Evolutionary conservation across 2,113 vertebrate species (phyloP).

Genomic region (Atrichornis clamosus): DNA sequence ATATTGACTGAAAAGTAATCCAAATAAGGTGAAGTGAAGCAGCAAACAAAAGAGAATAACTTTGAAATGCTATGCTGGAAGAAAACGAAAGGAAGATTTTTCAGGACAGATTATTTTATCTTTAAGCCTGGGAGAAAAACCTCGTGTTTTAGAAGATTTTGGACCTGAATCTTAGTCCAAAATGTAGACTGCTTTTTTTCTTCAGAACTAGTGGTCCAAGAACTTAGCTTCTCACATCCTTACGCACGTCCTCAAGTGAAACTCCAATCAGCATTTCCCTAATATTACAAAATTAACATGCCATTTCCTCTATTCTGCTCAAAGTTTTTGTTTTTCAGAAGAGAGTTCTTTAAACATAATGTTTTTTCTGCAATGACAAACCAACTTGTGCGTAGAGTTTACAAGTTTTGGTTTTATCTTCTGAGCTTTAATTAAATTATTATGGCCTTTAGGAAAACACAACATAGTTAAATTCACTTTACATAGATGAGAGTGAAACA

Average conservation of each 20-base stretch:
- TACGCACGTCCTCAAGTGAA: fast-evolving
- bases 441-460: background rate
- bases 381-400: background rate
- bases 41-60: background rate
- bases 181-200: background rate
- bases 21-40: background rate
- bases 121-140: background rate
- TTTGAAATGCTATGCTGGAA: background rate
- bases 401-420: background rate
- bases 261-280: background rate
- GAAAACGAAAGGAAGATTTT: background rate
- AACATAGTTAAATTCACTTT: background rate
- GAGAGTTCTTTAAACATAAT: background rate
- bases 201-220: background rate
- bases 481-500: background rate
- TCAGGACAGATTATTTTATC: background rate
- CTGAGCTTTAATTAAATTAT: background rate
- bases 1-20: background rate
- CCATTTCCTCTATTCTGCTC: background rate
- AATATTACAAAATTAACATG: background rate
- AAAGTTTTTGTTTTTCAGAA: background rate
- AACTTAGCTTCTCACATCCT: background rate
- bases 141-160: background rate
- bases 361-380: background rate
- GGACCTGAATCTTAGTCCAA: background rate